phyloP scores from a whole-genome alignment of 92 coral and sea anemone species.

The Umimayanthus chanpuru region DNA sequence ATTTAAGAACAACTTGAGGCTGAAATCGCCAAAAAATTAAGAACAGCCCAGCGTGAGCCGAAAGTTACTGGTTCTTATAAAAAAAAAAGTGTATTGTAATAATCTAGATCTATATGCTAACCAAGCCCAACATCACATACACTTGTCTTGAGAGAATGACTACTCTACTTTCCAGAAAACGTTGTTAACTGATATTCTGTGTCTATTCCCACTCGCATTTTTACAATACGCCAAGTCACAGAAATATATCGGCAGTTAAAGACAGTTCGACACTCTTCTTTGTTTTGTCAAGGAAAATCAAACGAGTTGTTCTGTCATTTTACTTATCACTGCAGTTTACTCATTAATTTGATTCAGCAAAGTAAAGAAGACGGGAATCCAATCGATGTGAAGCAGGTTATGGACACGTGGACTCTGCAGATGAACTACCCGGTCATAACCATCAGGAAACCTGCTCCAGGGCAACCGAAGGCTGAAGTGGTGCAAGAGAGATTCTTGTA shows the following conservation, averaged over 20 bases:
- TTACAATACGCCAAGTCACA: neutral
- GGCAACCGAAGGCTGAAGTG: neutral
- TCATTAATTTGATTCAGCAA: conserved; percentile 8
- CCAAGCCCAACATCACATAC: neutral
- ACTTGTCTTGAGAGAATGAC: neutral
- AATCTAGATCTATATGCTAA: neutral
- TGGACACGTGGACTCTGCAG: conserved; percentile 51
- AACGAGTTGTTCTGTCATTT: too few relatives aligned
- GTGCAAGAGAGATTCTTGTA: conserved; percentile 40
- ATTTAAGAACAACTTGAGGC: too few relatives aligned
- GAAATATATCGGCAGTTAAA: neutral
- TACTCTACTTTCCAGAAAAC: neutral
- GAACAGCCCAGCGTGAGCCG: too few relatives aligned
- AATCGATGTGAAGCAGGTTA: conserved; percentile 30
- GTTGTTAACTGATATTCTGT: too few relatives aligned
- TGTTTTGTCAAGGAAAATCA: too few relatives aligned
- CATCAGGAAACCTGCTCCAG: conserved; percentile 27
- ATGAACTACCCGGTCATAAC: conserved; percentile 48
- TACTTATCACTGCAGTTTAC: too few relatives aligned
- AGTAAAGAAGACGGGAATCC: neutral
- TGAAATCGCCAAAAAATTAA: too few relatives aligned
- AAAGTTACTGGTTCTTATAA: too few relatives aligned
- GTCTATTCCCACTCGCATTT: neutral
- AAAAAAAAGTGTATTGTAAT: too few relatives aligned
- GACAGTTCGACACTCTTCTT: neutral